A percentile compares a stretch with the other conserved stretches of the same genome.
Evolutionary conservation across 2,888 invertebrate genomes (phyloP).

Genomic region (Hydropsyche betteni): DNA sequence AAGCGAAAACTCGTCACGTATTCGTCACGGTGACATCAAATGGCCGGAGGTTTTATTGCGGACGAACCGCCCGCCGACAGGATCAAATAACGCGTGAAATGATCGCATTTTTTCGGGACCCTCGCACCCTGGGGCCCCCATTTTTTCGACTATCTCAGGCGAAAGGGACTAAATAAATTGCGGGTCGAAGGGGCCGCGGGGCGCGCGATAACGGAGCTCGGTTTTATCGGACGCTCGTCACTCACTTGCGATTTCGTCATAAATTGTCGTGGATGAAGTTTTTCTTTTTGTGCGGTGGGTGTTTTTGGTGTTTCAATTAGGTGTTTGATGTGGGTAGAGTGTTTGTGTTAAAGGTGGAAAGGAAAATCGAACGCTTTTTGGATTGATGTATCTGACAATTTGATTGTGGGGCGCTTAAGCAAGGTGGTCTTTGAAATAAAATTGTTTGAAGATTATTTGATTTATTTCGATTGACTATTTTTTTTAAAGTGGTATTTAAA

Average conservation of each 20-base stretch:
- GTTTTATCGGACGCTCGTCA: slow-evolving; percentile 13
- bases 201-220: background rate
- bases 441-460: too few relatives aligned
- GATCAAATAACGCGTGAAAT: slow-evolving; percentile 41
- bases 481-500: too few relatives aligned
- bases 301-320: background rate
- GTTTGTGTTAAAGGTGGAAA: background rate
- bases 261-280: too few relatives aligned
- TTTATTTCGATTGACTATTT: too few relatives aligned
- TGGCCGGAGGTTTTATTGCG: slow-evolving; percentile 38
- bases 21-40: slow-evolving; percentile 30
- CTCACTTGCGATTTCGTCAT: background rate
- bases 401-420: background rate
- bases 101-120: slow-evolving; percentile 28
- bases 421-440: background rate
- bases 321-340: background rate
- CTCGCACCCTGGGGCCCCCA: background rate
- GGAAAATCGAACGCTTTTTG: background rate
- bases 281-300: too few relatives aligned
- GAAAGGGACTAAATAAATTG: slow-evolving; percentile 36
- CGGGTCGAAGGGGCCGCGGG: slow-evolving; percentile 32
- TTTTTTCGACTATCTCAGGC: slow-evolving; percentile 8
- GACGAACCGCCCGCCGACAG: slow-evolving; percentile 38
- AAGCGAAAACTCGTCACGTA: slow-evolving; percentile 28
- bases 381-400: background rate